Evolutionary conservation across 2,113 vertebrate species (phyloP).

Genomic region (Melanocharis versteri): DNA sequence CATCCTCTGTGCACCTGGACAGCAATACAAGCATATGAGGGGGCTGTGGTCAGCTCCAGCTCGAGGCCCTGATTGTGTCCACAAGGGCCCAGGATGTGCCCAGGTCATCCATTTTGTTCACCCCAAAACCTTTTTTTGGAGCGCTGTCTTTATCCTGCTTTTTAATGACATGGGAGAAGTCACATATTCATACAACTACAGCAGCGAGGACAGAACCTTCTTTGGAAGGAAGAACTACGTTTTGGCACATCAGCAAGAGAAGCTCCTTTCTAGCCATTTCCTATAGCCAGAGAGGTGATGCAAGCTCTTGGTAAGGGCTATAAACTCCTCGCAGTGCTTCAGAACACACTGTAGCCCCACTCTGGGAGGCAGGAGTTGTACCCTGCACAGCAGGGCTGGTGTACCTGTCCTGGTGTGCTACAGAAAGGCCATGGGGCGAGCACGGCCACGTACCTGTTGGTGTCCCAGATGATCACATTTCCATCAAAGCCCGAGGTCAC

Average conservation of each 20-base stretch:
- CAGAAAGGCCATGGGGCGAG: rapidly evolving
- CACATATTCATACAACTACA: too few species aligned
- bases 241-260: neutral
- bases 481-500: conserved; percentile 98
- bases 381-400: neutral
- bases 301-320: neutral
- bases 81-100: neutral
- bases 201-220: neutral
- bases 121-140: rapidly evolving
- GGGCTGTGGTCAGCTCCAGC: neutral
- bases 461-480: conserved; percentile 99
- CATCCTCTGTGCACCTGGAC: conserved; percentile 92
- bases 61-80: neutral
- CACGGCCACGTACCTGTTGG: conserved; percentile 83
- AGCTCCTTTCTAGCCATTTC: neutral
- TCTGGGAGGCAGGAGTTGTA: neutral
- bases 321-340: neutral
- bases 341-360: neutral
- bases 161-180: neutral
- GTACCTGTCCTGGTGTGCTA: neutral
- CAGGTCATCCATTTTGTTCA: neutral
- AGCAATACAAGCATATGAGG: neutral
- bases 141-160: neutral
- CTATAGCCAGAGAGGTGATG: neutral
- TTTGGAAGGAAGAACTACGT: neutral